phyloP scores from a whole-genome alignment of 2,797 vertebrate genomes.

The Columba guinea region DNA sequence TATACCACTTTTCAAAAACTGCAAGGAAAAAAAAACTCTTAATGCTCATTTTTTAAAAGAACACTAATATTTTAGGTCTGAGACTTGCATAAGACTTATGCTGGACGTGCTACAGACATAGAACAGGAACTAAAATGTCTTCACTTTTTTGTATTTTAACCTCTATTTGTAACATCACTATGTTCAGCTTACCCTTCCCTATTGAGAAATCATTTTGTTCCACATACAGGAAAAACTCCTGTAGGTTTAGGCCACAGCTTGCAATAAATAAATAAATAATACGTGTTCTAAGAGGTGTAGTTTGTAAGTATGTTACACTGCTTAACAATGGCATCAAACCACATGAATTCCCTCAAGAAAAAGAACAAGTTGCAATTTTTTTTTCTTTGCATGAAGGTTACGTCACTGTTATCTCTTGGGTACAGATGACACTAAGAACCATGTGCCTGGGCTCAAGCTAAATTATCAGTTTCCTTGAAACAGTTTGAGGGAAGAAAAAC shows the following conservation, averaged over 20 bases:
- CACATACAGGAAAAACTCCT: neutral
- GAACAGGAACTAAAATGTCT: neutral
- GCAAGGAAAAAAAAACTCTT: neutral
- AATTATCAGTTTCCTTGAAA: constrained; percentile 18
- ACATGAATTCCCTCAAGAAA: neutral
- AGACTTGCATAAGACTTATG: neutral
- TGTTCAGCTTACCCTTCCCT: neutral
- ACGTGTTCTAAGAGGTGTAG: neutral
- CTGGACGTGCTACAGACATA: neutral
- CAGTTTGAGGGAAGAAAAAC: neutral
- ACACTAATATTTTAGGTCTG: neutral
- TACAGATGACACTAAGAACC: constrained; percentile 39
- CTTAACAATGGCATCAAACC: neutral
- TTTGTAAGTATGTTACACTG: neutral
- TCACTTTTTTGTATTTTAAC: neutral
- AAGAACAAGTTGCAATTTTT: neutral
- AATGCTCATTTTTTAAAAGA: neutral
- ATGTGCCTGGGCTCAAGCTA: neutral
- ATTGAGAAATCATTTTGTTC: neutral
- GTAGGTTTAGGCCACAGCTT: neutral
- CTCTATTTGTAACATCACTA: neutral
- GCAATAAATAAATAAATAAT: neutral
- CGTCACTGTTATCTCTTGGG: constrained; percentile 49
- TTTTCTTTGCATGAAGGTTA: neutral
- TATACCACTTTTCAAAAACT: neutral